Evolutionary conservation across 2,113 vertebrate genomes (phyloP).

Genomic region (Onychostoma macrolepis): DNA sequence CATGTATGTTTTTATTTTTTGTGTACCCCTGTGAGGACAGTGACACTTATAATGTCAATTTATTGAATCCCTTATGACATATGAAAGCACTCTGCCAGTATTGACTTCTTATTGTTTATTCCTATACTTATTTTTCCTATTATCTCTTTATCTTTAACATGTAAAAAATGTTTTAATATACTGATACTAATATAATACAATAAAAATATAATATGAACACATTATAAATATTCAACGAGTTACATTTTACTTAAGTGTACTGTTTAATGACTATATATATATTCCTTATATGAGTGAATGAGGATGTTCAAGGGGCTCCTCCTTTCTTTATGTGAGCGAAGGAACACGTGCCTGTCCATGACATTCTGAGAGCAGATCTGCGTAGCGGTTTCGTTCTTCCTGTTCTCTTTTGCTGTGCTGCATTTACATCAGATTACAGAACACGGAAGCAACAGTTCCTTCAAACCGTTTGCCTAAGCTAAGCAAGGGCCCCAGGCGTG

Average conservation of each 20-base stretch:
- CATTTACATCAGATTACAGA: slow-evolving; percentile 51
- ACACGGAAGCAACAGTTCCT: slow-evolving; percentile 55
- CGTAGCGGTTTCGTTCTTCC: slow-evolving; percentile 53
- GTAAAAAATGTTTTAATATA: background rate
- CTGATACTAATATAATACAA: background rate
- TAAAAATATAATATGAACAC: background rate
- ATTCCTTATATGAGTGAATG: background rate
- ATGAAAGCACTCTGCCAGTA: background rate
- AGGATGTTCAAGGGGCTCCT: background rate
- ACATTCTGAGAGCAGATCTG: slow-evolving; percentile 38
- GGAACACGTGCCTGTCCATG: background rate
- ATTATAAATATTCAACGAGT: background rate
- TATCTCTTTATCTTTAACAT: background rate
- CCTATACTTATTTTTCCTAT: background rate
- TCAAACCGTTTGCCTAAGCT: background rate
- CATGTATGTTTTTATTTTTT: background rate
- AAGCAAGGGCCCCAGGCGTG: slow-evolving; percentile 4
- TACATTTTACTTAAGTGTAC: background rate
- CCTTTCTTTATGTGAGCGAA: slow-evolving; percentile 21
- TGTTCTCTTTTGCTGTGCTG: slow-evolving; percentile 46
- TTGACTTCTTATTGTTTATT: background rate
- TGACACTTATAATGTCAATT: background rate
- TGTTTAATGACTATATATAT: background rate
- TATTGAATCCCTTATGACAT: background rate
- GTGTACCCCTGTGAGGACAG: background rate